Evolutionary conservation across 2,797 vertebrate species (phyloP).

Genomic region (Tragopan temminckii): DNA sequence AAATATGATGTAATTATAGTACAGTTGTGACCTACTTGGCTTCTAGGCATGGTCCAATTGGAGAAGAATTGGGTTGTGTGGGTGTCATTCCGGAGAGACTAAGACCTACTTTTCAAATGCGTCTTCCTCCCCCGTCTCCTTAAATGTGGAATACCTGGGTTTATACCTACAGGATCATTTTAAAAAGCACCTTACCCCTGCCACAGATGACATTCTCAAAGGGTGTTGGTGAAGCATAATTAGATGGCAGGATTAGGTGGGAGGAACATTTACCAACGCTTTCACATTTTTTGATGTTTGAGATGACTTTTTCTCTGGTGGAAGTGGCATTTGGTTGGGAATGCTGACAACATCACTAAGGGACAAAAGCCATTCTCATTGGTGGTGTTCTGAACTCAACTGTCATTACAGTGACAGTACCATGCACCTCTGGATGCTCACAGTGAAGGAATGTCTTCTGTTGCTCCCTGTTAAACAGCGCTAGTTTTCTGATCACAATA

Average conservation of each 20-base stretch:
- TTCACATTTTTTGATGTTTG: background rate
- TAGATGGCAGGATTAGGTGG: background rate
- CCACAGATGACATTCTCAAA: background rate
- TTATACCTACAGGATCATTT: rapidly evolving
- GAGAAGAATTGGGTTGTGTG: background rate
- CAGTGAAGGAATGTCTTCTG: background rate
- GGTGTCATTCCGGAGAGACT: background rate
- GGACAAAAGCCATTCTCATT: background rate
- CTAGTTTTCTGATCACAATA: background rate
- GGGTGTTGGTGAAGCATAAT: background rate
- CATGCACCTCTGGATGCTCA: rapidly evolving
- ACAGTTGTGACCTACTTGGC: background rate
- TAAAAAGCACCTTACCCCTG: background rate
- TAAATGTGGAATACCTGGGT: background rate
- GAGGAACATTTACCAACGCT: rapidly evolving
- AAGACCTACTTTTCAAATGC: background rate
- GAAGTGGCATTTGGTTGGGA: background rate
- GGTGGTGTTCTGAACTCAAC: background rate
- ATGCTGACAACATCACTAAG: background rate
- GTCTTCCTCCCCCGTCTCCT: background rate
- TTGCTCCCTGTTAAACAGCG: background rate
- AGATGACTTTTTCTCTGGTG: background rate
- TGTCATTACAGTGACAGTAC: background rate
- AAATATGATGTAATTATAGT: background rate
- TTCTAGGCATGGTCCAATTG: background rate